Base-by-base conservation (phyloP, 2,888 invertebrate species). In the Aspidiotus rigidus region DNA sequence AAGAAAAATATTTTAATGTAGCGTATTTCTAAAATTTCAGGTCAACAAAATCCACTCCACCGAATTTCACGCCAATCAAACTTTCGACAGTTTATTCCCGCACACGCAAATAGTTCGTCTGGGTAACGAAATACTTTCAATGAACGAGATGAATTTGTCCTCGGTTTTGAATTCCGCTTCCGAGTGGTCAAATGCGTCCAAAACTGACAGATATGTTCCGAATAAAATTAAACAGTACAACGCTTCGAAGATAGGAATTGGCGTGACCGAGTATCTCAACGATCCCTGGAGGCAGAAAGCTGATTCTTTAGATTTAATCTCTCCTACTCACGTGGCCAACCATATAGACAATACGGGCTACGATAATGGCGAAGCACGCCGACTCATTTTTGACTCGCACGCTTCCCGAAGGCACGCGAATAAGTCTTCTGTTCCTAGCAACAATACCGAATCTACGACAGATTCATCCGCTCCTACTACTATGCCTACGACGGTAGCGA, bases 61-160 rank as follows among this genome's bases (percentile, higher is more conserved):
- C 13, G 66, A 66, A 13, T 63, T 11, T n/a, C 49, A 49, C n/a
- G 11, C 49, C 10, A 49, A 49, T 49, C 11, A 49, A 49, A 49
- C 59, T 28, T 28, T 44, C 66, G 59, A 44, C n/a, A 54, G 53
- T 39, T 7, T 44, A 17, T 69, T 53, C 61, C 69, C 42, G 1
- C 17, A 78, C 40, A 79, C 79, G 0, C 77, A 78, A 71, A 79
- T 80, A 1, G 77, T 80, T 0, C 76, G 75, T 72, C 76, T 79
- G 16, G 80, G 79, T 15, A 77, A 77, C 69, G 78, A 79, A 72
- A 76, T 77, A 8, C 73, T 76, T 28, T 73, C 74, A 15, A 74
- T 56, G 56, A 56, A 56, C n/a, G 17, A 56, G 13, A 16, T 8
- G 28, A 59, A 7, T 11, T 13, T 59, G 39, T 28, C 39, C n/a